Base-by-base conservation (phyloP, 2,888 invertebrate species). In the Nomada fabriciana region DNA sequence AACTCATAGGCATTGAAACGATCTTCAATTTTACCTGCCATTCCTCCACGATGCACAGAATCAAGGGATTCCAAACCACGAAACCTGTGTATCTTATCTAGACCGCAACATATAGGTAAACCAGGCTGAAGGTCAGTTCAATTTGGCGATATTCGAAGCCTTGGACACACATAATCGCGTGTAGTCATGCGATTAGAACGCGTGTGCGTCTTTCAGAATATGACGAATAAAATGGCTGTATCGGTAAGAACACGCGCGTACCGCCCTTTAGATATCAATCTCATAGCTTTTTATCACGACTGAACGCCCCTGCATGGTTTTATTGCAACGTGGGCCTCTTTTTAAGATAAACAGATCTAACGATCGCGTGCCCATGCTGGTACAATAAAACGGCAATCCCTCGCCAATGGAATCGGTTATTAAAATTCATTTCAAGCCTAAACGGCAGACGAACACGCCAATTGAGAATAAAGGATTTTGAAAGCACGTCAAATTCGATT, bases 101-200 rank as follows among this genome's bases (percentile, higher is more conserved):
- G 7, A 13, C 25, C 18, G 36, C 59, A 42, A n/a, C 64, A 63
- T 57, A 23, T 55, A 13, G 25, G 53, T 67, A 71, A 20, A 11
- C 50, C n/a, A 7, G 29, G 36, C 7, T 59, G 71, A 63, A 77
- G 83, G 63, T 73, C 75, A 76, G 64, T n/a, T 64, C 72, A 59
- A 76, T 77, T 43, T 61, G 63, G 80, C 69, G 10, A 15, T 23
- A 47, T 5, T 36, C 20, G 64, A 78, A 70, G 72, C 69, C 75
- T 79, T 74, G 69, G 68, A 80, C 84, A 83, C 81, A 84, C 88
- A 77, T 84, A 86, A 84, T 87, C 77, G 87, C 86, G 87, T 87
- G 87, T 79, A 76, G 61, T 20, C 63, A 50, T 69, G 63, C 69
- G 86, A 85, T 87, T 84, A 87, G 53, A 20, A 55, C 60, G 60